A percentile compares a stretch with the other conserved stretches of the same genome.
These are phyloP conservation scores for Thysanoteuthis rhombus DNA, from an alignment of 2,888 invertebrate genomes.

Conservation along the genomic window DNA sequence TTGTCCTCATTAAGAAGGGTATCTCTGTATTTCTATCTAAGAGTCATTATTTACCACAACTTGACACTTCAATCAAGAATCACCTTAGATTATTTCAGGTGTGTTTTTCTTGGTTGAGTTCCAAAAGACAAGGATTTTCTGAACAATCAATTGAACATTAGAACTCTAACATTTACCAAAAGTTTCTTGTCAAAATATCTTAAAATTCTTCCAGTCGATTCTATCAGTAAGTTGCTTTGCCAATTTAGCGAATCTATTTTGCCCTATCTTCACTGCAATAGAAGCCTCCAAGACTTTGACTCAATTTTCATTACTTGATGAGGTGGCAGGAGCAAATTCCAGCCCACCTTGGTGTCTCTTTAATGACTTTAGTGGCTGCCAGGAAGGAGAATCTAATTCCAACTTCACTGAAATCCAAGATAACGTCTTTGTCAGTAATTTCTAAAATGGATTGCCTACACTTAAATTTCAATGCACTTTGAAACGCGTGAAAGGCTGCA, in stretches of 20 bases:
- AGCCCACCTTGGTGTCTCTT: not conserved
- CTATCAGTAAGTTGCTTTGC: not conserved
- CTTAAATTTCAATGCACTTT: not conserved
- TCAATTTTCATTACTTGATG: not conserved
- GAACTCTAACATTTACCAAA: not conserved
- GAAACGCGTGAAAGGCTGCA: not conserved
- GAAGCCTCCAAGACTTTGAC: not conserved
- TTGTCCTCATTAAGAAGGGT: no score
- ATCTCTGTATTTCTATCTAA: not conserved
- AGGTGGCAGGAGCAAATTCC: not conserved
- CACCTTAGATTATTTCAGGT: not conserved
- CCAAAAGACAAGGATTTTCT: not conserved
- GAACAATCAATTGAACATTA: not conserved
- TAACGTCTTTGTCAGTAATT: not conserved
- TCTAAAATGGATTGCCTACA: not conserved
- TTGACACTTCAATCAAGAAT: not conserved
- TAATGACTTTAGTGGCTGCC: not conserved
- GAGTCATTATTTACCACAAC: not conserved
- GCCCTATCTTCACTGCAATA: not conserved
- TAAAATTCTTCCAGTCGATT: not conserved
- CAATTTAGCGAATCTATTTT: not conserved
- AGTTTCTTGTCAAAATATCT: not conserved
- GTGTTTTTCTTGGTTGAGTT: not conserved
- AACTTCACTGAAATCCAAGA: not conserved
- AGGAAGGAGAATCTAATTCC: not conserved